Evolutionary conservation across 2,113 vertebrate species (phyloP).

Genomic region (Micromys minutus): DNA sequence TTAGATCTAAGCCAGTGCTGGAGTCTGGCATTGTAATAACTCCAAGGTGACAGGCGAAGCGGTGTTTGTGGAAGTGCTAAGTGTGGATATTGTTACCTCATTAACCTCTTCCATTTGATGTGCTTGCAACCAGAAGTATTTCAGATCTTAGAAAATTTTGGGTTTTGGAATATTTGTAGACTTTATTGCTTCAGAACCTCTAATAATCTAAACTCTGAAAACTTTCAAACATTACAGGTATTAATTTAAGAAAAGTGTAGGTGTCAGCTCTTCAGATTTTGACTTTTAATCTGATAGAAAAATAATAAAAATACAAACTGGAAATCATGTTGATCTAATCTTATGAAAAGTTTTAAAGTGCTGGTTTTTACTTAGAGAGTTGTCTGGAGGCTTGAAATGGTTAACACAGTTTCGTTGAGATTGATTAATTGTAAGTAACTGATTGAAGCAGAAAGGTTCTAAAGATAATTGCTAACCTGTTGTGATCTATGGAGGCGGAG

Average conservation of each 20-base stretch:
- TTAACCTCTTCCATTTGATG: too few relatives aligned
- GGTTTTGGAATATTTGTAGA: background rate
- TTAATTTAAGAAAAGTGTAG: background rate
- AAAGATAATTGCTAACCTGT: background rate
- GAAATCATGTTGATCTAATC: conserved; percentile 8
- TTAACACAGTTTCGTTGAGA: conserved; percentile 21
- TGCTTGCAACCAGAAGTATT: background rate
- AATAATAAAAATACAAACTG: conserved; percentile 29
- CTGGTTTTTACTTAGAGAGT: conserved; percentile 28
- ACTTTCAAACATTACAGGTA: background rate
- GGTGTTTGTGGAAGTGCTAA: background rate
- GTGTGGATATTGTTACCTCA: background rate
- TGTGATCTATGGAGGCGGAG: background rate
- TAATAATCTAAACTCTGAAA: background rate
- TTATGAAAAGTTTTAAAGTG: background rate
- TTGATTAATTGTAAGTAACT: conserved; percentile 40
- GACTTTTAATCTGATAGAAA: background rate
- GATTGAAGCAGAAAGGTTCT: background rate
- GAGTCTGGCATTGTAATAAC: background rate
- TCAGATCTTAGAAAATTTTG: background rate
- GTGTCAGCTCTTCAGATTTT: conserved; percentile 27
- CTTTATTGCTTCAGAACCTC: background rate
- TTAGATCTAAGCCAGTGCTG: background rate
- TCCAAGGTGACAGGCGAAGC: background rate
- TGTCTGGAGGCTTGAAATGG: background rate